Evolutionary conservation across 2,797 vertebrate species (phyloP).

Genomic region (Anomalospiza imberbis): DNA sequence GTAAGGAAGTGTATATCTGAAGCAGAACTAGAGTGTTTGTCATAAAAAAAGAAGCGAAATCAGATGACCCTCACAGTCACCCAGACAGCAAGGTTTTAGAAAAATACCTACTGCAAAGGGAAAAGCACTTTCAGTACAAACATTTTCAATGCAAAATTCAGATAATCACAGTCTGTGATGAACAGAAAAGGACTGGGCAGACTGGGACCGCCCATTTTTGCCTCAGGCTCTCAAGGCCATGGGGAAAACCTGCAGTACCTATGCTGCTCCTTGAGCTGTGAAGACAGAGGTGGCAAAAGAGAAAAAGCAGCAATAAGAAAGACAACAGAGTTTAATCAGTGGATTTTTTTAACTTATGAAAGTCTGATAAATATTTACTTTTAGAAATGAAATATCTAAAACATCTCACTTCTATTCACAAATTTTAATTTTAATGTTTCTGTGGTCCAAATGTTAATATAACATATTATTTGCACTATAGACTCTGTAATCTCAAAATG

Average conservation of each 20-base stretch:
- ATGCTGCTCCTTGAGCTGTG: not conserved
- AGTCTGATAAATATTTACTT: not conserved
- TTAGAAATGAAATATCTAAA: not conserved
- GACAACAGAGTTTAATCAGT: not conserved
- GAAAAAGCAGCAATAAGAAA: not conserved
- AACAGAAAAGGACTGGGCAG: conserved; percentile 9
- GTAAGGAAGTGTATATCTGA: conserved; percentile 17
- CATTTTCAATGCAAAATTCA: not conserved
- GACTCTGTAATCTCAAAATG: not conserved
- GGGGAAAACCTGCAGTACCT: not conserved
- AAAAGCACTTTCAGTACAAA: not conserved
- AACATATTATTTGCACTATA: not conserved
- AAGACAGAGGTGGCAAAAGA: not conserved
- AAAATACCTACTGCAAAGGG: not conserved
- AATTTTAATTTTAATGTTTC: not conserved
- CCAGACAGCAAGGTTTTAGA: not conserved
- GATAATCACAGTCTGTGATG: not conserved
- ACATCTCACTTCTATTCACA: not conserved
- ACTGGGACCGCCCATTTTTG: not conserved
- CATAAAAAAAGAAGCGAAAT: conserved; percentile 40
- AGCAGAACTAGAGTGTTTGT: conserved; percentile 22
- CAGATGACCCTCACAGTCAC: not conserved
- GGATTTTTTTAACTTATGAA: not conserved
- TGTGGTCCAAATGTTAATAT: not conserved
- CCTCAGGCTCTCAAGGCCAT: not conserved